Percentiles rank a stretch among this genome's conserved stretches.
Conservation (phyloP, 1,140 invertebrate species). For the Himalopsyche phryganea region DNA sequence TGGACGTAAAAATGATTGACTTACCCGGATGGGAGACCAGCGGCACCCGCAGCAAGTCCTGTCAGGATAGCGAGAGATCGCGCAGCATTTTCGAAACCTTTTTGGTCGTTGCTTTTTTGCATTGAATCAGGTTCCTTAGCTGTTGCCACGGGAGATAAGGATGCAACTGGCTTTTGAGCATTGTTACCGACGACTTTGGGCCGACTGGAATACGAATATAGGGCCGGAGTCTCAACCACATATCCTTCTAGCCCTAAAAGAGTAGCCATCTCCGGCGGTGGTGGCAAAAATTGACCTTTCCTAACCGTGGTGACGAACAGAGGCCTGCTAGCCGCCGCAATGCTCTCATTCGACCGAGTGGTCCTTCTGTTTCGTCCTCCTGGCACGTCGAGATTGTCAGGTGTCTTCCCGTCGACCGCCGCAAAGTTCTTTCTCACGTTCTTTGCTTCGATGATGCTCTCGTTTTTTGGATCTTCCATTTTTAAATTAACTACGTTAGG, state of each 20-base stretch:
- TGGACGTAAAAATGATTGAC: too few species aligned
- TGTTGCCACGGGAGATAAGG: too few species aligned
- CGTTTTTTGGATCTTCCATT: slow-evolving; percentile 5
- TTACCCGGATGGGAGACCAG: slow-evolving; percentile 19
- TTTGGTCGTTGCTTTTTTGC: too few species aligned
- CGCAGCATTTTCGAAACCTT: not conserved
- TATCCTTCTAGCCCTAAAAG: slow-evolving; percentile 56
- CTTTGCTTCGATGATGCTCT: slow-evolving; percentile 5
- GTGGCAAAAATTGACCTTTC: slow-evolving; percentile 71
- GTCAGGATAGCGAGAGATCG: slow-evolving; percentile 20
- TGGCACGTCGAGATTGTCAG: slow-evolving; percentile 34
- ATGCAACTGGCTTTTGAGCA: not conserved
- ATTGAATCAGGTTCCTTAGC: too few species aligned
- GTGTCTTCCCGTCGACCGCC: slow-evolving; percentile 19
- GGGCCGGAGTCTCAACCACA: slow-evolving; percentile 44
- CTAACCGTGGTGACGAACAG: slow-evolving; percentile 77
- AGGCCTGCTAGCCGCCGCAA: slow-evolving; percentile 39
- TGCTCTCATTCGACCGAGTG: slow-evolving; percentile 21
- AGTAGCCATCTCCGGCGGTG: slow-evolving; percentile 67
- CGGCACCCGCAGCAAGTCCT: slow-evolving; percentile 24
- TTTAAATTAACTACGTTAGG: slow-evolving; percentile 25
- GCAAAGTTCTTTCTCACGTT: not conserved
- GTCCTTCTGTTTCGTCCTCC: slow-evolving; percentile 26
- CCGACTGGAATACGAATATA: slow-evolving; percentile 60
- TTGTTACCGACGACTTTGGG: slow-evolving; percentile 49